phyloP scores from a whole-genome alignment of 2,113 vertebrate genomes.

The Myanophis thanlyinensis region DNA sequence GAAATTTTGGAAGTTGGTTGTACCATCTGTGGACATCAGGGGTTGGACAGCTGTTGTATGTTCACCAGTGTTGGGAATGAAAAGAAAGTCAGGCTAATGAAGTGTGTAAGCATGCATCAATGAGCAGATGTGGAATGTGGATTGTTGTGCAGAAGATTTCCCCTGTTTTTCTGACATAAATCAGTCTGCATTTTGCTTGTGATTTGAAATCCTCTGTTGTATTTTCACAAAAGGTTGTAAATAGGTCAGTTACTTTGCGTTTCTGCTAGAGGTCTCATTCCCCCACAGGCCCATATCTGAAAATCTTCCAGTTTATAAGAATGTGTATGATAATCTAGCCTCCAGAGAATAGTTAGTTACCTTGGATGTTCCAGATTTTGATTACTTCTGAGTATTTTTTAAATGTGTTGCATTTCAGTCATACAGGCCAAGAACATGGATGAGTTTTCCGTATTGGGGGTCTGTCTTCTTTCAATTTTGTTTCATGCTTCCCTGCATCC shows the following conservation, averaged over 20 bases:
- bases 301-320: neutral
- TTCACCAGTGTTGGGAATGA: neutral
- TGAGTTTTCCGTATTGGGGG: too few relatives aligned
- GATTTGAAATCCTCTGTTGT: neutral
- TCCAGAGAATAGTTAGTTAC: neutral
- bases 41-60: neutral
- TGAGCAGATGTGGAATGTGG: neutral
- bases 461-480: neutral
- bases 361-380: neutral
- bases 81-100: neutral
- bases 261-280: neutral
- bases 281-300: neutral
- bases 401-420: neutral
- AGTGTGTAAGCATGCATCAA: neutral
- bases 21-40: neutral
- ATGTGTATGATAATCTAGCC: neutral
- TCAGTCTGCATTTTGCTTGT: neutral
- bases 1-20: neutral
- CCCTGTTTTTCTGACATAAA: neutral
- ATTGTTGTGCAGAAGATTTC: neutral
- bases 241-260: too few relatives aligned
- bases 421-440: neutral
- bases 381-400: neutral
- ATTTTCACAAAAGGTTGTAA: neutral
- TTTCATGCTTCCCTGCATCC: neutral